A percentile compares a stretch with the other conserved stretches of the same genome.
Conservation (phyloP, 2,113 vertebrate genomes). For the Galeopterus variegatus region DNA sequence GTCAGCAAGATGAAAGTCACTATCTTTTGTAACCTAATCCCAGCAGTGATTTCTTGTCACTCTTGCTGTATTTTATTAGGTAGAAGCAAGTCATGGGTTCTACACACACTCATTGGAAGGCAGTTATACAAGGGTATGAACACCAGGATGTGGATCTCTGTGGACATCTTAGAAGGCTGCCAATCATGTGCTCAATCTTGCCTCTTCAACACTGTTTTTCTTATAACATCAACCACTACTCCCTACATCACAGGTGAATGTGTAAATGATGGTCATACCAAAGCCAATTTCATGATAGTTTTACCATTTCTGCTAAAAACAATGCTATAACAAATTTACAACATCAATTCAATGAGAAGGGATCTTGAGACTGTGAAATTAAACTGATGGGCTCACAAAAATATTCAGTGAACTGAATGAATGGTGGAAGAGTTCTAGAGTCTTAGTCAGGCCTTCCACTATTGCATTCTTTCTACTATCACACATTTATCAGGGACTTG, state of each 20-base stretch:
- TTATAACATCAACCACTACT: not conserved
- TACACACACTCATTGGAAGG: not conserved
- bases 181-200: accelerated
- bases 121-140: accelerated
- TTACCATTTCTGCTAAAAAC: not conserved
- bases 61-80: not conserved
- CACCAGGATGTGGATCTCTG: no score
- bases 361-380: not conserved
- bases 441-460: not conserved
- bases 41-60: not conserved
- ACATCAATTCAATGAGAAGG: not conserved
- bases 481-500: not conserved
- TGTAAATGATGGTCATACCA: not conserved
- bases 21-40: not conserved
- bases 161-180: not conserved
- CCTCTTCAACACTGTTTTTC: not conserved
- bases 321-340: not conserved
- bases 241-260: not conserved
- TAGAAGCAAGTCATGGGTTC: not conserved
- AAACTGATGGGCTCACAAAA: not conserved
- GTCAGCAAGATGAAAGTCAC: not conserved
- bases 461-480: not conserved
- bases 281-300: not conserved
- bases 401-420: not conserved
- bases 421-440: not conserved